Evolutionary conservation across 2,888 invertebrate species (phyloP).

Genomic region (Leptinotarsa tumamoca): DNA sequence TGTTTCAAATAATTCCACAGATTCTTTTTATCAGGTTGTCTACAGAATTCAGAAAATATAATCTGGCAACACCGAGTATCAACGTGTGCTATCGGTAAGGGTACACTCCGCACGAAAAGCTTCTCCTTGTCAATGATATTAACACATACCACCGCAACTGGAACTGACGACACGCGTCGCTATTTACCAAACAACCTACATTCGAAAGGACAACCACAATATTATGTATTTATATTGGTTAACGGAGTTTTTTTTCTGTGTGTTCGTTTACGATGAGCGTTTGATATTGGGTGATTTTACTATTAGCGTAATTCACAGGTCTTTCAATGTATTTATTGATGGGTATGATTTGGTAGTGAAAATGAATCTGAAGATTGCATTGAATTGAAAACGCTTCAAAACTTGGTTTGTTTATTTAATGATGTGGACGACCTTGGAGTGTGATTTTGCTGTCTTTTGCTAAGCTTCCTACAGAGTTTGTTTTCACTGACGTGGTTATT

Average conservation of each 20-base stretch:
- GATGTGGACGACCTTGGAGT: too few species aligned
- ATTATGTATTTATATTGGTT: conserved; percentile 28
- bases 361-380: too few species aligned
- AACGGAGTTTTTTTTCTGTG: conserved; percentile 23
- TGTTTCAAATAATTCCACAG: too few species aligned
- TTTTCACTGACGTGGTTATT: too few species aligned
- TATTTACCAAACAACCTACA: conserved; percentile 45
- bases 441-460: too few species aligned
- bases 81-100: conserved; percentile 14
- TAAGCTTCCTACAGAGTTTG: too few species aligned
- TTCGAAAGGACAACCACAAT: conserved; percentile 29
- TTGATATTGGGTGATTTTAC: background rate
- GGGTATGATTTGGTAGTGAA: too few species aligned
- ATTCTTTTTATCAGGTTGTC: too few species aligned
- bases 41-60: too few species aligned
- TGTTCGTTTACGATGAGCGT: background rate
- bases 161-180: conserved; percentile 37
- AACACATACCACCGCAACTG: conserved; percentile 17
- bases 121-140: conserved; percentile 11
- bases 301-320: background rate
- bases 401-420: too few species aligned
- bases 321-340: background rate
- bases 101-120: conserved; percentile 14
- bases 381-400: too few species aligned
- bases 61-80: background rate